Evolutionary conservation across 2,113 vertebrate species (phyloP).

Genomic region (Prunella himalayana): DNA sequence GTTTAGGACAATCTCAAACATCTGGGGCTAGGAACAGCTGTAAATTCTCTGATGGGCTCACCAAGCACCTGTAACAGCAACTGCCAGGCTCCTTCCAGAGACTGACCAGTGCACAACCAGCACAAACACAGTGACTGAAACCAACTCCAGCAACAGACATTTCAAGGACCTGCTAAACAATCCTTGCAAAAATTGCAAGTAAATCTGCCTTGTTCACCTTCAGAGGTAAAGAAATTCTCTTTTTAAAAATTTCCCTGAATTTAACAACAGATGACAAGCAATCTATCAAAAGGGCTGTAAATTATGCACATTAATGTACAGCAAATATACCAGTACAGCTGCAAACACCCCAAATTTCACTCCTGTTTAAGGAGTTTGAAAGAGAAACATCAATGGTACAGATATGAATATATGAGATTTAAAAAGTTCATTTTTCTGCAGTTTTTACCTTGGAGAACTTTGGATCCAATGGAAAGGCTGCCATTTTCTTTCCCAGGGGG

Average conservation of each 20-base stretch:
- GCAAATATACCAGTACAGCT: neutral
- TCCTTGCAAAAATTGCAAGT: rapidly evolving
- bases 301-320: neutral
- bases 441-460: constrained; percentile 88
- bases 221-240: neutral
- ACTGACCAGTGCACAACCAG: neutral
- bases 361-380: neutral
- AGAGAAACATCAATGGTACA: neutral
- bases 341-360: neutral
- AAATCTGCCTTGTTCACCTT: neutral
- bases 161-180: neutral
- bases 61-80: neutral
- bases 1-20: neutral
- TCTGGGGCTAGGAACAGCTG: neutral
- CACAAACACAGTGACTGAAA: neutral
- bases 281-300: neutral
- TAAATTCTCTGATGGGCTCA: neutral
- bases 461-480: constrained; percentile 92
- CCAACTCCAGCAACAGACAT: neutral
- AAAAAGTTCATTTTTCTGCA: neutral
- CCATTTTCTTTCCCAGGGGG: constrained; percentile 91
- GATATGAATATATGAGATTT: rapidly evolving
- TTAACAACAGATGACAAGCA: neutral
- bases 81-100: neutral
- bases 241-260: neutral